Base-by-base conservation (phyloP, 2,797 vertebrate genomes). In the Tokudaia tokunoshimensis region DNA sequence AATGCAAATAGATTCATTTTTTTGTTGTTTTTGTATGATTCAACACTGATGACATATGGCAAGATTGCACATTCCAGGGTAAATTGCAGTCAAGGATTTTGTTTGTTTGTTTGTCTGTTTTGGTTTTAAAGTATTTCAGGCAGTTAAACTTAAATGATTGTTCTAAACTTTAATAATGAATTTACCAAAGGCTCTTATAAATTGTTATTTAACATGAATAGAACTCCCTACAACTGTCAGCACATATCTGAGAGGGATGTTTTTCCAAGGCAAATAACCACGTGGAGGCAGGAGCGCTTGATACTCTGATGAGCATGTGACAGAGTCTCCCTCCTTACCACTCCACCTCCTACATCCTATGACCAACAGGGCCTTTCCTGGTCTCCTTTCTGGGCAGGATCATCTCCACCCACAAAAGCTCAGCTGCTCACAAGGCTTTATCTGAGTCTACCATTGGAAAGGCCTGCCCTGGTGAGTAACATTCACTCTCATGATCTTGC, bases 91-190 rank as follows among this genome's bases (percentile, higher is more conserved):
- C 50, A 78, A 84, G 72, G 72, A 1, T 24, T 61, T 75, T 91
- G n/a, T 59, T n/a, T 24, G 93, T 29, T 44, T 88, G 10, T 24
- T 88, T 96, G 74, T 63, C 61, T 63, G 70, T 31, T 96, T 34
- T 44, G 89, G 11, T 29, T 91, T 95, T 82, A 91, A 95, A 95
- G 57, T 65, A 63, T 88, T 78, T 81, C 17, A 79, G 59, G 34
- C 29, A 94, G n/a, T 74, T 94, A 67, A 61, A 12, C 65, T 95
- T 89, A 96, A 74, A 41, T 74, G 29, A 78, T 85, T 91, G 78
- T 65, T 89, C 76, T 84, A 84, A 80, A n/a, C 44, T 44, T 10
- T 65, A 82, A 91, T 14, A 74, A 84, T 91, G n/a, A 82, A 59
- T 70, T 94, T 92, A 37, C 55, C 70, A 67, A 63, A 81, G 14